Evolutionary conservation across 2,888 invertebrate genomes (phyloP), one percentile per base, ranked within the genome.

Genomic region (Cremastinae sp.): DNA sequence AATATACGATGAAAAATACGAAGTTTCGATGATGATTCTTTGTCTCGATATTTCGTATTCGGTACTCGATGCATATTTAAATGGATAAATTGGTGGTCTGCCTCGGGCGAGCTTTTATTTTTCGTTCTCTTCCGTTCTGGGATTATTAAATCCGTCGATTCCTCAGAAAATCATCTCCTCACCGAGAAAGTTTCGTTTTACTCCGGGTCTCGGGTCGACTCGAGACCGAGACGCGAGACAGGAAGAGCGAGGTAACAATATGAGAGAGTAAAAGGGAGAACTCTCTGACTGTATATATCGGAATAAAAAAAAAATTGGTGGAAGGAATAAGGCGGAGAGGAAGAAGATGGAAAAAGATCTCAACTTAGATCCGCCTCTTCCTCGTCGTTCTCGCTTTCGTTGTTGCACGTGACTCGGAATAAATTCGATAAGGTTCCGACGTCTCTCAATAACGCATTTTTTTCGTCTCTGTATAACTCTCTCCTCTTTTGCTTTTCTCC

Each of bases 51-150:
- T 81, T 86, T 81, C 62, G 83, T 80, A 85, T 86, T 85, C 85
- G 79, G 74, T 79, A 83, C 83, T 82, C 82, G 79, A 74, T 80
- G 85, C 83, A 85, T 86, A 86, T 83, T 86, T 84, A 83, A 86
- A 79, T 79, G 75, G 74, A 75, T 76, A 79, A 82, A 82, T 82
- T 81, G 78, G 79, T 78, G 74, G 74, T 66, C 61, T 59, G 76
- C 55, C 71, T 64, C 41, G 37, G 62, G 68, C 47, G 55, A 16
- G 43, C 35, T 16, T 61, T 58, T 41, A 12, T 41, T 12, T 45
- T 43, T 56, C 49, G 35, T 61, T 47, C 69, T 68, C 78, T 78
- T 78, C 81, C 80, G 80, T 80, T 83, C 83, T 75, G 77, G 74
- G 80, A 80, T 83, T 82, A 86, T 84, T 85, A 84, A 86, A 84